Base-by-base conservation (phyloP, 2,888 invertebrate genomes). In the Drosophila testacea region DNA sequence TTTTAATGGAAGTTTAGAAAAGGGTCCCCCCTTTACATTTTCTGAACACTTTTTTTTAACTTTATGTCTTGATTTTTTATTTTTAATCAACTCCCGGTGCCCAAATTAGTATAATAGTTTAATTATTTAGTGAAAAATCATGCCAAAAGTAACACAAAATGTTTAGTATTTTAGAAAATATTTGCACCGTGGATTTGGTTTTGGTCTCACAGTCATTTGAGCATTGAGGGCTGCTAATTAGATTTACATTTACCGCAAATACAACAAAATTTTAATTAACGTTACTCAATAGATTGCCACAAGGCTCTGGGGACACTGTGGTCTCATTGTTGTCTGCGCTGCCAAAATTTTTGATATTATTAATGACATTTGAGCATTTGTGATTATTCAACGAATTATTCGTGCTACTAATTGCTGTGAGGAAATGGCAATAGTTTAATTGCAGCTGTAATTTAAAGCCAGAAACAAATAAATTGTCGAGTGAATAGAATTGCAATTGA, bases 351-450 rank as follows among this genome's bases (percentile, higher is more conserved):
- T 38, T 63, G 59, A 69, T 74, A 79, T 77, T 79, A 77, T 77
- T 79, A 77, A 74, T 70, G 65, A 10, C 39, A 74, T 69, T 74
- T 59, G n/a, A 36, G 44, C 42, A 55, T 54, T 61, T 46, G 34
- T 51, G 61, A 59, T 57, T 44, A 60, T 70, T 36, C 44, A 48
- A 44, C 48, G 44, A 22, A 69, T 68, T 78, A 56, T 59, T 61
- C 51, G 6, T 39, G 16, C 79, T 55, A 60, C 63, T 69, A 65
- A 76, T 76, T 78, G 76, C 79, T 39, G 61, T 39, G 65, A 78
- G 74, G 48, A 74, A 55, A 38, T 73, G 57, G 11, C 63, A 73
- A 69, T 36, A 9, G 55, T 75, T 73, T 75, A 76, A 73, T 73
- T 73, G 68, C 38, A 47, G 34, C 42, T 65, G 72, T 52, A 47